These are phyloP conservation scores for Corythornis leucogaster DNA, from an alignment of 2,797 vertebrate species.

Conservation along the genomic window DNA sequence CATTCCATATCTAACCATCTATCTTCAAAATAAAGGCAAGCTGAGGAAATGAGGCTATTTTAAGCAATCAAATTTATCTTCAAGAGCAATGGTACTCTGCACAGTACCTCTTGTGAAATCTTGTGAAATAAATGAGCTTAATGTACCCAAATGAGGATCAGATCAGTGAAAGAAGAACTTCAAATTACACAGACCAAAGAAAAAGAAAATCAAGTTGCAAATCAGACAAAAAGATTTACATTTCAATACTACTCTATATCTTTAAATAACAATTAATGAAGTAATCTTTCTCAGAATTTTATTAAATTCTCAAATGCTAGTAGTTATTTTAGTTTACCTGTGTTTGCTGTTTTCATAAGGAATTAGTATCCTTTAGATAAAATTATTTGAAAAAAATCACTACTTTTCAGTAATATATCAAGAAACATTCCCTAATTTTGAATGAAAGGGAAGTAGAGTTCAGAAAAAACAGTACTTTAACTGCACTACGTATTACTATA, in stretches of 20 bases:
- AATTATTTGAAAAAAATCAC: background rate
- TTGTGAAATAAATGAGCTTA: background rate
- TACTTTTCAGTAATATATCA: background rate
- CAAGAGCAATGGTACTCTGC: background rate
- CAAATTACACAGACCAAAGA: background rate
- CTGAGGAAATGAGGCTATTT: background rate
- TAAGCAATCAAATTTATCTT: background rate
- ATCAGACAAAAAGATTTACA: background rate
- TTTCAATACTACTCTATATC: background rate
- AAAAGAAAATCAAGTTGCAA: background rate
- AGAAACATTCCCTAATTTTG: background rate
- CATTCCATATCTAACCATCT: background rate
- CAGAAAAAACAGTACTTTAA: background rate
- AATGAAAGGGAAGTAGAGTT: background rate
- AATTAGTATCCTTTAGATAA: background rate
- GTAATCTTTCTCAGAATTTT: background rate
- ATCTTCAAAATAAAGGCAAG: background rate
- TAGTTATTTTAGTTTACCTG: background rate
- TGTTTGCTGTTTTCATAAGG: background rate
- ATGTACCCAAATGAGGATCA: background rate
- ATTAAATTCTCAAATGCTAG: background rate
- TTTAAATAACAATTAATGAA: background rate
- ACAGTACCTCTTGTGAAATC: background rate
- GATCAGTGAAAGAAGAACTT: background rate
- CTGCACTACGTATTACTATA: background rate